These are phyloP conservation scores for Germaria angustata DNA, from an alignment of 2,888 invertebrate genomes.

Conservation along the genomic window DNA sequence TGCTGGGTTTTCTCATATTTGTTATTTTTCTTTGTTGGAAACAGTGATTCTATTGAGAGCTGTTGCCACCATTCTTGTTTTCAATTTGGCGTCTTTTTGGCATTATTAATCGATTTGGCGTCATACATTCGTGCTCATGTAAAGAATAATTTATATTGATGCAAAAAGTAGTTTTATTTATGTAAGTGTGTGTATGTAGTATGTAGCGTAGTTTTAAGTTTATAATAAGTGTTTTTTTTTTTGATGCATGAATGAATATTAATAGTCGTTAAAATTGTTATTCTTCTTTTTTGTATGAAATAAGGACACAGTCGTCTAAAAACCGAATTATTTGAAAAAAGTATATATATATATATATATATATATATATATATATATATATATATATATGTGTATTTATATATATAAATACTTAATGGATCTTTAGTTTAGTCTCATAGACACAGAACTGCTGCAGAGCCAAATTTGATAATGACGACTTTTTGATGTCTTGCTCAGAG, in stretches of 20 bases:
- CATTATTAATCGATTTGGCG: conserved; percentile 11
- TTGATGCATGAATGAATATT: neutral
- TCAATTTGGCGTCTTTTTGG: conserved; percentile 25
- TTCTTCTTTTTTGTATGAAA: neutral
- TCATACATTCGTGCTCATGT: conserved; percentile 23
- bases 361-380: too few species aligned
- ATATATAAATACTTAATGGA: too few species aligned
- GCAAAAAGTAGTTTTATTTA: too few species aligned
- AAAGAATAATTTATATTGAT: conserved; percentile 6
- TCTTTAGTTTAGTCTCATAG: too few species aligned
- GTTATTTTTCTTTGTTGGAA: neutral
- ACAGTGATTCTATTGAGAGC: neutral
- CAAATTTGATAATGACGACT: too few species aligned
- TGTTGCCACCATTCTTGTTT: conserved; percentile 7
- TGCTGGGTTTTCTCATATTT: neutral
- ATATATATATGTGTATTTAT: too few species aligned
- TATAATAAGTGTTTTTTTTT: neutral
- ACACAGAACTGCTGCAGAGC: too few species aligned
- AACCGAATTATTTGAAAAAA: neutral
- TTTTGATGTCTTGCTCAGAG: too few species aligned
- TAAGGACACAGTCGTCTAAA: neutral
- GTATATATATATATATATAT: too few species aligned
- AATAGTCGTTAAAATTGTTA: neutral
- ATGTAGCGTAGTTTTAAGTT: too few species aligned
- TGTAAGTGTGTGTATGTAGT: too few species aligned